A percentile compares a stretch with the other conserved stretches of the same genome.
phyloP scores from a whole-genome alignment of 2,113 vertebrate genomes.

The Benitochromis conjunctus region DNA sequence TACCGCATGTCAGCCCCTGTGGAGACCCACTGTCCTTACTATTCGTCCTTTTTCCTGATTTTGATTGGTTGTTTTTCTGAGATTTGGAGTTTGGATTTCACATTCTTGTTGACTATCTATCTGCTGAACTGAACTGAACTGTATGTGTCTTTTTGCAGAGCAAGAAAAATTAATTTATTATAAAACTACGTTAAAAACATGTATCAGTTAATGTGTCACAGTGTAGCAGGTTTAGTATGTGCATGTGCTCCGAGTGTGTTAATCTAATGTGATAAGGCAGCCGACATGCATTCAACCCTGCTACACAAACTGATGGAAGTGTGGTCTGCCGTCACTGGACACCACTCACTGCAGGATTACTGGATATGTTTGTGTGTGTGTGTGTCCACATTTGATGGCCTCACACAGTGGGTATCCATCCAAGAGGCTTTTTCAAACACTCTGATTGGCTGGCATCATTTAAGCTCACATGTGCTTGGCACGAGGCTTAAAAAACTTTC shows the following conservation, averaged over 20 bases:
- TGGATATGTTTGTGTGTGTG: neutral
- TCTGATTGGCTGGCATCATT: neutral
- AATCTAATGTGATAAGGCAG: constrained; percentile 32
- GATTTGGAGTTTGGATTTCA: neutral
- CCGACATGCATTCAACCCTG: neutral
- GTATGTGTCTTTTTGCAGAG: neutral
- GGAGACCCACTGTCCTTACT: neutral
- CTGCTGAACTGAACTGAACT: neutral
- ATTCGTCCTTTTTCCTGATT: neutral
- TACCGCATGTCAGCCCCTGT: neutral
- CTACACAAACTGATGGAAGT: neutral
- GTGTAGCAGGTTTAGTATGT: neutral
- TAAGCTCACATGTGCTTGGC: neutral
- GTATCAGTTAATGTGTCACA: neutral
- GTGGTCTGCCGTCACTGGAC: neutral
- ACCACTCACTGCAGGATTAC: neutral
- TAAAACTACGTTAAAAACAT: neutral
- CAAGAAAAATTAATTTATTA: neutral
- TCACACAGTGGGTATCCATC: neutral
- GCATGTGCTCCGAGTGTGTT: neutral
- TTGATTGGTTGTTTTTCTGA: neutral
- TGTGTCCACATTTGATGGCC: neutral
- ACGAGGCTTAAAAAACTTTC: neutral
- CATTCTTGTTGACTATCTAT: neutral
- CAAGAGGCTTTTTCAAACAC: neutral